phyloP scores from a whole-genome alignment of 2,113 vertebrate species.

The Heptranchias perlo region DNA sequence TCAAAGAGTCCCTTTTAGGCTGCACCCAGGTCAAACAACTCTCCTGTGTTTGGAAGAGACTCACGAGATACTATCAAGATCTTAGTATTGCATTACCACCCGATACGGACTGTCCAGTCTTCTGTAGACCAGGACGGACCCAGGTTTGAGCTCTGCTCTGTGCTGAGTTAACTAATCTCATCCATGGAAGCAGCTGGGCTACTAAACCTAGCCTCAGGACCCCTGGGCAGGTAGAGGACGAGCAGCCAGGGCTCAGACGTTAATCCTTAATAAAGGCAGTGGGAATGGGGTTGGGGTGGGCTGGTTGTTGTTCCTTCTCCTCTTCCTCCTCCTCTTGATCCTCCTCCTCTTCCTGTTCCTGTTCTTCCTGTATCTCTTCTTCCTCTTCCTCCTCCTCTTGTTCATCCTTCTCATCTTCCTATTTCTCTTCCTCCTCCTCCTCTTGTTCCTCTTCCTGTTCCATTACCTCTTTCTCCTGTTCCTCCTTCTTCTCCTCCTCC shows the following conservation, averaged over 20 bases:
- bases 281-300: background rate
- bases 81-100: background rate
- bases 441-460: no score
- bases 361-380: background rate
- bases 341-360: background rate
- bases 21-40: background rate
- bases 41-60: background rate
- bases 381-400: background rate
- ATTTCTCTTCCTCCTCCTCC: no score
- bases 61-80: background rate
- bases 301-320: background rate
- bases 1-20: background rate
- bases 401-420: background rate
- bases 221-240: background rate
- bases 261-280: background rate
- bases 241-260: no score
- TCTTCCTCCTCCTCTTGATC: background rate
- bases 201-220: background rate
- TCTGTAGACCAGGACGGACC: background rate
- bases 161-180: background rate
- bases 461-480: no score
- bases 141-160: no score
- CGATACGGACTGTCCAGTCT: background rate
- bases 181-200: background rate
- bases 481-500: no score